phyloP scores from a whole-genome alignment of 1,140 invertebrate genomes.

The Varroa destructor region DNA sequence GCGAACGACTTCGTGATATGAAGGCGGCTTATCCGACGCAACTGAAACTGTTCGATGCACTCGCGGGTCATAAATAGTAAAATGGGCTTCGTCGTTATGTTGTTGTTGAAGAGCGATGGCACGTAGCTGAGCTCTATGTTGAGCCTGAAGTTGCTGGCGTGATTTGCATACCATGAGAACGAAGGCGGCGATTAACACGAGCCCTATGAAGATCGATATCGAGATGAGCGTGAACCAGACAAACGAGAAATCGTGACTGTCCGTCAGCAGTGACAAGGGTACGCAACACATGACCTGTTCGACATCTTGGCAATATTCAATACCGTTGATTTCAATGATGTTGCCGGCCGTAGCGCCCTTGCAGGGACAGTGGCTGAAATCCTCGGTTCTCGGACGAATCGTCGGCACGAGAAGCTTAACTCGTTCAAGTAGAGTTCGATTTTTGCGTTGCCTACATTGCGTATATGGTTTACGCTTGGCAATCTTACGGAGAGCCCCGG shows the following conservation, averaged over 20 bases:
- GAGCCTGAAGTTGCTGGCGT: constrained; percentile 23
- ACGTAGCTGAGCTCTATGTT: constrained; percentile 2
- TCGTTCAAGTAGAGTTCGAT: constrained; percentile 17
- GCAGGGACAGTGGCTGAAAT: constrained; percentile 25
- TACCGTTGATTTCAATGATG: constrained; percentile 20
- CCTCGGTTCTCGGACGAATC: background rate
- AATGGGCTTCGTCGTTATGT: constrained; percentile 1
- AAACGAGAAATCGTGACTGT: constrained; percentile 12
- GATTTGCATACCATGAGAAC: constrained; percentile 25
- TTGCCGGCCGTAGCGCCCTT: constrained; percentile 16
- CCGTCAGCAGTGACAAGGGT: constrained; percentile 2
- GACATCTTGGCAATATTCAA: constrained; percentile 18
- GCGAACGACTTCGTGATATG: constrained; percentile 24
- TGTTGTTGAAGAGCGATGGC: constrained; percentile 14
- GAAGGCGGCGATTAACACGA: constrained; percentile 15
- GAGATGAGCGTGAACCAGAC: constrained; percentile 23
- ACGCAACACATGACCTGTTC: constrained; percentile 21
- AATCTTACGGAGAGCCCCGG: constrained; percentile 9
- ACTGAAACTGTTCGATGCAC: constrained; percentile 1
- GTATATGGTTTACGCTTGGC: constrained; percentile 10
- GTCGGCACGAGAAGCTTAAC: constrained; percentile 18
- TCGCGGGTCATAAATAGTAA: constrained; percentile 16
- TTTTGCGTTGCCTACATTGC: background rate
- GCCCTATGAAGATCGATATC: constrained; percentile 22
- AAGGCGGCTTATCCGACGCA: constrained; percentile 13